Evolutionary conservation across 1,140 invertebrate species (phyloP).

Genomic region (Euura saliciscinereae): DNA sequence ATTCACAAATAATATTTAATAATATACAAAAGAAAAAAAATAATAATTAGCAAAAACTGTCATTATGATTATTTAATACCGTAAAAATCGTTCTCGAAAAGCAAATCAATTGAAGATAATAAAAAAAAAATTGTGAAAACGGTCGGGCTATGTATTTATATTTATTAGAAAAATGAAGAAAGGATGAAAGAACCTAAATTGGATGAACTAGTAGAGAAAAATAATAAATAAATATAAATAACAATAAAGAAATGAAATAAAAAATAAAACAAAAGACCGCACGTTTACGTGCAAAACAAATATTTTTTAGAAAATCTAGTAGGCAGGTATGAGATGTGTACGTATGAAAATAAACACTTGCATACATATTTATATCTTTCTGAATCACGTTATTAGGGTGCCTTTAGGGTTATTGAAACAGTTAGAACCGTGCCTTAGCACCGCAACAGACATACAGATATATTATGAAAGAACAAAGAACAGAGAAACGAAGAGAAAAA

Average conservation of each 20-base stretch:
- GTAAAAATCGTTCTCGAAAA: neutral
- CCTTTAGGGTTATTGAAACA: slow-evolving; percentile 47
- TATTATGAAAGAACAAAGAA: neutral
- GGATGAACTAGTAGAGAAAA: neutral
- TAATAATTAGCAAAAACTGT: neutral
- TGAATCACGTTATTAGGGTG: slow-evolving; percentile 35
- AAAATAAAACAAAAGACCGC: neutral
- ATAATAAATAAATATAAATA: neutral
- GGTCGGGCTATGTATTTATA: slow-evolving; percentile 2
- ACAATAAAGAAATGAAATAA: neutral
- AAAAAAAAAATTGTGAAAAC: neutral
- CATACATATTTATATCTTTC: neutral
- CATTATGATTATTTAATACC: neutral
- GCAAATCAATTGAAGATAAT: neutral
- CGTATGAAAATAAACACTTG: neutral
- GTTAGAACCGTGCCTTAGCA: slow-evolving; percentile 28
- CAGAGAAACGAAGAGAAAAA: slow-evolving; percentile 4
- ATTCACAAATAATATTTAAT: neutral
- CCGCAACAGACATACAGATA: slow-evolving; percentile 11
- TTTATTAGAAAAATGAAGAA: neutral
- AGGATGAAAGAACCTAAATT: too few species aligned
- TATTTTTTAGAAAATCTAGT: neutral
- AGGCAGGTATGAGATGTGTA: neutral
- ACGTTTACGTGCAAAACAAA: neutral
- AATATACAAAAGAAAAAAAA: neutral